Base-by-base conservation (phyloP, 2,888 invertebrate species). In the Gibbula magus region DNA sequence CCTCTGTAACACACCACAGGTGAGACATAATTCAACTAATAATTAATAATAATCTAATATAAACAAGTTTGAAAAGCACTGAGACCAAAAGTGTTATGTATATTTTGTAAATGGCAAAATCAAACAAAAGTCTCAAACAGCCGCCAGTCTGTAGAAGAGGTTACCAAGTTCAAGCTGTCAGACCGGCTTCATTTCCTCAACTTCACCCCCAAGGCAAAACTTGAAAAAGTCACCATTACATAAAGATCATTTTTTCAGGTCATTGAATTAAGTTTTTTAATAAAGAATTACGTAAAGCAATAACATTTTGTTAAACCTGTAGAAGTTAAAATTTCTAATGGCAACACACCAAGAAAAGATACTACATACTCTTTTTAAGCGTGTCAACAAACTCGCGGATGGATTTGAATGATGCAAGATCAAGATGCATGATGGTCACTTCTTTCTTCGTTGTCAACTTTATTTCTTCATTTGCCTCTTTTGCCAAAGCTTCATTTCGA, bases 331-430 rank as follows among this genome's bases (percentile, higher is more conserved):
- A 54, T 54, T 4, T 54, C 13, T 5, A 54, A 18, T 54, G 54
- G 10, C 13, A 20, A 5, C 18, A 54, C 54, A 5, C n/a, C 4
- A 54, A 54, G 18, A 54, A 54, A 54, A 66, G 35, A 22, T 29
- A 39, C 10, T 4, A 74, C 87, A 88, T 84, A 92, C 92, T 89
- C 83, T 89, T 87, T 77, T 89, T 89, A 79, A 92, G 89, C 51
- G 88, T 87, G n/a, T 86, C 85, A 18, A 87, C 92, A 89, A 92
- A 92, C n/a, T 87, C 85, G 75, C 87, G 82, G 53, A 92, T 85
- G n/a, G 92, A 92, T 70, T 91, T 86, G 73, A 92, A 88, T 0
- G 91, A 91, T 10, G 88, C 83, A 4, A 92, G 86, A 78, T 92
- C 91, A 80, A 91, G 86, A 54, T 88, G 85, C 82, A 91, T 84